phyloP scores from a whole-genome alignment of 2,888 invertebrate genomes.

The Podabrus alpinus region DNA sequence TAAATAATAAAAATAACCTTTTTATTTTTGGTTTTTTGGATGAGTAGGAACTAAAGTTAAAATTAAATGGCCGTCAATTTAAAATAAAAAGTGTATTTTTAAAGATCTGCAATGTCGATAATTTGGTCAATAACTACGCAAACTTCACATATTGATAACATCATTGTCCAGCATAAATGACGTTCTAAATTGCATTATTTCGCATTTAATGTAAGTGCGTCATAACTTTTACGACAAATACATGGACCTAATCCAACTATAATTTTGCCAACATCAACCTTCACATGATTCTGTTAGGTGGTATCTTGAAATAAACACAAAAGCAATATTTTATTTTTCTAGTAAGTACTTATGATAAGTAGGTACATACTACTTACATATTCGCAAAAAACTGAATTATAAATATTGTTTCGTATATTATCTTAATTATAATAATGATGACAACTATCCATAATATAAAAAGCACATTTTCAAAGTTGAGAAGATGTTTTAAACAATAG shows the following conservation, averaged over 20 bases:
- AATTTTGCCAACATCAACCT: constrained; percentile 9
- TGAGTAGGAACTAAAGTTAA: not conserved
- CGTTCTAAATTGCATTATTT: not conserved
- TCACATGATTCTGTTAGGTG: constrained; percentile 5
- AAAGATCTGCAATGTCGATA: not conserved
- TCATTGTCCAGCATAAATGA: not conserved
- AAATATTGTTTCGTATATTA: no score
- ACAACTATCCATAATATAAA: no score
- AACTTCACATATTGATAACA: not conserved
- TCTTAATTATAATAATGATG: no score
- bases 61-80: not conserved
- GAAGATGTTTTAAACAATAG: no score
- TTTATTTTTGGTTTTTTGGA: not conserved
- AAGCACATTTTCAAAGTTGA: no score
- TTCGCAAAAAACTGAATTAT: no score
- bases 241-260: constrained; percentile 11
- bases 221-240: constrained; percentile 4
- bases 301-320: not conserved
- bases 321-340: not conserved
- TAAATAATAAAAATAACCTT: not conserved
- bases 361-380: no score
- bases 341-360: no score
- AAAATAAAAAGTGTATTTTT: not conserved
- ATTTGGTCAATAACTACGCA: not conserved
- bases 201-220: constrained; percentile 7